Base-by-base conservation (phyloP, 2,888 invertebrate species). In the Lithophane leautieri region DNA sequence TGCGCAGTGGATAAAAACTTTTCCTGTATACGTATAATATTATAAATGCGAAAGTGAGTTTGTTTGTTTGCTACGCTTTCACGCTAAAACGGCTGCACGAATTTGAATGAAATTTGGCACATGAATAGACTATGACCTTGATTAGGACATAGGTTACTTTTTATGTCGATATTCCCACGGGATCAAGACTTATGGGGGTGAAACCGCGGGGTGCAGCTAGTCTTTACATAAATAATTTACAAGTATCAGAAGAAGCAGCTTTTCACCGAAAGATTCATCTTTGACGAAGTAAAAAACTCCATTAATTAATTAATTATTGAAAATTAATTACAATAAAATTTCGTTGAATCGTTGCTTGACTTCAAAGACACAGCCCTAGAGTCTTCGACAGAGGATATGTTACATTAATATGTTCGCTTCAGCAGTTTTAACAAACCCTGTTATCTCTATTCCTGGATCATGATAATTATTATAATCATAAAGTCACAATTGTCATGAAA, bases 401-500 rank as follows among this genome's bases (percentile, higher is more conserved):
- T 52, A 60, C n/a, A 50, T 58, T 28, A 67, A 22, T 6, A 34
- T 34, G 25, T 34, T 42, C 28, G 19, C 7, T 4, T 56, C 54
- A 71, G 14, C 47, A 66, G 9, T 62, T 50, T 52, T 56, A n/a
- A 54, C 47, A 78, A 78, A 44, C 16, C 25, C 16, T 42, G 40
- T 58, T 34, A 75, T 42, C 42, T 50, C 34, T 34, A 42, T 71
- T 69, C 9, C 34, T n/a, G 25, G 34, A 68, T 67, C n/a, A 42
- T 34, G 60, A 68, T 74, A 58, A 74, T 85, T 78, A 81, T 72
- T 60, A 12, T 52, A 44, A 76, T 63, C 52, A 47, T 70, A 70
- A 56, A 69, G 65, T 62, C 42, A 74, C 63, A 71, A 73, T 77
- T 70, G 66, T 67, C 66, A 69, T 68, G 50, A 54, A 77, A 77